A percentile compares a stretch with the other conserved stretches of the same genome.
Evolutionary conservation across 2,113 vertebrate genomes (phyloP).

Genomic region (Cavia aperea): DNA sequence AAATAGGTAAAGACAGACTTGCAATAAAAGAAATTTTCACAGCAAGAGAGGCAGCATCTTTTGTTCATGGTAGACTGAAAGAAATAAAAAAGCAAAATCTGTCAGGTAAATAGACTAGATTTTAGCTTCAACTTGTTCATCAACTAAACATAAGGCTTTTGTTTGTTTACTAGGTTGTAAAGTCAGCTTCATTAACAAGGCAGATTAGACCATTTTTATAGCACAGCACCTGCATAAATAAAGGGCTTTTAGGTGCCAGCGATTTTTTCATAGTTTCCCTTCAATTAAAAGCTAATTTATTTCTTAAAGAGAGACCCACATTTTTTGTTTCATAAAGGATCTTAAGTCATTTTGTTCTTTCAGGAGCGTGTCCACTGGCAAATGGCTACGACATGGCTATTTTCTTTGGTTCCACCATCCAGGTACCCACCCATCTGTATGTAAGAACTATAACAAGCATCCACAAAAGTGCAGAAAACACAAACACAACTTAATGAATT

Average conservation of each 20-base stretch:
- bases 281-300: slow-evolving; percentile 44
- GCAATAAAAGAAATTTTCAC: background rate
- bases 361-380: background rate
- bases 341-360: background rate
- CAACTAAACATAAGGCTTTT: slow-evolving; percentile 32
- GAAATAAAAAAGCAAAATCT: background rate
- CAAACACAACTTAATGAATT: background rate
- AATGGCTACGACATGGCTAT: background rate
- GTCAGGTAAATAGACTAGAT: background rate
- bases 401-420: background rate
- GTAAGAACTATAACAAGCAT: background rate
- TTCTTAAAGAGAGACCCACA: slow-evolving; percentile 17
- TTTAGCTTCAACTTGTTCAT: background rate
- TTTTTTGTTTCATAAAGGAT: background rate
- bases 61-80: background rate
- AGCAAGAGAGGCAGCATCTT: background rate
- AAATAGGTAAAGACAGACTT: background rate
- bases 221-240: slow-evolving; percentile 42
- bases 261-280: slow-evolving; percentile 6
- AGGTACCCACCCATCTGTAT: background rate
- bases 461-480: background rate
- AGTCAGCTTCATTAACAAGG: slow-evolving; percentile 36
- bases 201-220: slow-evolving; percentile 40
- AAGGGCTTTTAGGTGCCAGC: slow-evolving; percentile 19
- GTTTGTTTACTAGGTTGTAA: slow-evolving; percentile 43